phyloP scores from a whole-genome alignment of 1,140 invertebrate species.

The Ostrea denselamellosa region DNA sequence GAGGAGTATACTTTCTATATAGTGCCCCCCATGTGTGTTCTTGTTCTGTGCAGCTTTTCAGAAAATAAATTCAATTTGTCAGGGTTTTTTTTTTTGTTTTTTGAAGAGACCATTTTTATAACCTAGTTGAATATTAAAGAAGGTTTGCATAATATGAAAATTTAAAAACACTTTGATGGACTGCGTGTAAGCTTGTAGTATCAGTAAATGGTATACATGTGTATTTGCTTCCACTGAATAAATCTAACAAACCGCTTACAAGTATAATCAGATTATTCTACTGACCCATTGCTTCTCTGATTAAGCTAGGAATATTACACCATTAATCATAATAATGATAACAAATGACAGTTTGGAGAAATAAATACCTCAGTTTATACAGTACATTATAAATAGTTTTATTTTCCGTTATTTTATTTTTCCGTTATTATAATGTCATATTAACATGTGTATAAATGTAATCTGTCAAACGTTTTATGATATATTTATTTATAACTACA shows the following conservation, averaged over 20 bases:
- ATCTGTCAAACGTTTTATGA: background rate
- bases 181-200: too few species aligned
- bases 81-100: too few species aligned
- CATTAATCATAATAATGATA: background rate
- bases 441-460: background rate
- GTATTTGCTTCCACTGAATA: background rate
- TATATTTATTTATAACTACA: conserved; percentile 7
- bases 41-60: background rate
- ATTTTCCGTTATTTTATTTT: background rate
- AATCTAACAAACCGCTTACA: background rate
- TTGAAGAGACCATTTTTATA: too few species aligned
- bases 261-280: background rate
- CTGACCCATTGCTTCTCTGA: conserved; percentile 14
- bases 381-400: background rate
- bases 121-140: too few species aligned
- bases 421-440: background rate
- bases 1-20: background rate
- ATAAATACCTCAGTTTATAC: background rate
- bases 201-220: too few species aligned
- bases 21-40: background rate
- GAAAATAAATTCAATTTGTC: too few species aligned
- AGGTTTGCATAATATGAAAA: too few species aligned
- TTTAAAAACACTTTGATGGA: too few species aligned
- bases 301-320: conserved; percentile 5
- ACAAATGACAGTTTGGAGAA: background rate